Percentiles rank a stretch among this genome's conserved stretches.
These are phyloP conservation scores for Gryon sp. DNA, from an alignment of 1,140 invertebrate genomes.

Conservation along the genomic window DNA sequence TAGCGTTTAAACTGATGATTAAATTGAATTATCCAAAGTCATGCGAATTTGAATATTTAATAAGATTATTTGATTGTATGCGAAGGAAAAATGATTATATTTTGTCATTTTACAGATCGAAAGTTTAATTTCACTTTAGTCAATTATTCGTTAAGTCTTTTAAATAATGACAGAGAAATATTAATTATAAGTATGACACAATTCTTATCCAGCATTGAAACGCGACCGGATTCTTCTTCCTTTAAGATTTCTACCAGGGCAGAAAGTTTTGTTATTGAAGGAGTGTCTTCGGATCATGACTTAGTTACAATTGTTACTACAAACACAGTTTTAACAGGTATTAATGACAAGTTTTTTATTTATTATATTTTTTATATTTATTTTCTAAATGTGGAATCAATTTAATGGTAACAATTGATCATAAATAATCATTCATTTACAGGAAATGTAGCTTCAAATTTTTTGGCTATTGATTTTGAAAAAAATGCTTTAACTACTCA, in stretches of 20 bases:
- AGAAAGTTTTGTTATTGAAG: conserved; percentile 90
- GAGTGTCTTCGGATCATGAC: conserved; percentile 86
- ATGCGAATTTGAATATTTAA: background rate
- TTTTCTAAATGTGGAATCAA: no score
- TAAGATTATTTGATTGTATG: background rate
- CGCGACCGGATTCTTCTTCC: conserved; percentile 84
- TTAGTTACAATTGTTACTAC: conserved; percentile 86
- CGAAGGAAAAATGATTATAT: background rate
- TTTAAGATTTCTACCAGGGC: conserved; percentile 86
- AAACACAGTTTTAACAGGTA: conserved; percentile 84
- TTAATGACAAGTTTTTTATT: no score
- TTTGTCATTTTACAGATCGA: conserved; percentile 82
- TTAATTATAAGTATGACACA: conserved; percentile 87
- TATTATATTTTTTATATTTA: conserved; percentile 5
- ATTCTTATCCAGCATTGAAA: conserved; percentile 86
- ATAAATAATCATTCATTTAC: conserved; percentile 59
- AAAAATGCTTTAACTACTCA: conserved; percentile 85
- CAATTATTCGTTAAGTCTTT: conserved; percentile 85
- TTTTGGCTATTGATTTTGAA: conserved; percentile 88
- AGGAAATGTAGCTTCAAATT: conserved; percentile 84
- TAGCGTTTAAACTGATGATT: no score
- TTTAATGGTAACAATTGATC: no score
- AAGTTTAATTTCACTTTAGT: conserved; percentile 89
- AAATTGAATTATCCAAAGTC: no score
- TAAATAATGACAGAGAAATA: conserved; percentile 86